Evolutionary conservation across 2,888 invertebrate species (phyloP).

Genomic region (Panopea generosa): DNA sequence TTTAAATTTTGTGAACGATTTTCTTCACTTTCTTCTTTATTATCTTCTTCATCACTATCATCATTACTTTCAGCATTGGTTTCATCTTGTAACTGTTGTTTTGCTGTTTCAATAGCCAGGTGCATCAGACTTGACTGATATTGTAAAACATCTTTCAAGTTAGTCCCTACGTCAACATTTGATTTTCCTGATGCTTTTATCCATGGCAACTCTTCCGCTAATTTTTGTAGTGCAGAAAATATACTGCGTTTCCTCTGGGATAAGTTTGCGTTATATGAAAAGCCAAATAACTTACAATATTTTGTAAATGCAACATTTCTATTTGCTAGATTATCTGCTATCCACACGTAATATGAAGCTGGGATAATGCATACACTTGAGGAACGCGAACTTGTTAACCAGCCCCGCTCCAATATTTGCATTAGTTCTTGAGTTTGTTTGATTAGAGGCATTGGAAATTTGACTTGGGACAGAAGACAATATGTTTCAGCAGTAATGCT

Average conservation of each 20-base stretch:
- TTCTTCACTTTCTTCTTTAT: slow-evolving; percentile 2
- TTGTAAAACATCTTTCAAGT: slow-evolving; percentile 35
- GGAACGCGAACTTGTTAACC: slow-evolving; percentile 20
- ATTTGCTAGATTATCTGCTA: slow-evolving; percentile 6
- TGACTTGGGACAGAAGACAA: slow-evolving; percentile 8
- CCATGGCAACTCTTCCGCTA: slow-evolving; percentile 46
- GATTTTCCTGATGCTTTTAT: slow-evolving; percentile 13
- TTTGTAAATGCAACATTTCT: slow-evolving; percentile 6
- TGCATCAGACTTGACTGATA: slow-evolving; percentile 26
- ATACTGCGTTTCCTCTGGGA: slow-evolving; percentile 12
- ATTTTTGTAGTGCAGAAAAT: slow-evolving; percentile 6
- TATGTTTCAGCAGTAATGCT: slow-evolving; percentile 11
- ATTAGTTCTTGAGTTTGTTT: slow-evolving; percentile 26
- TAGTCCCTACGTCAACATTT: slow-evolving; percentile 7
- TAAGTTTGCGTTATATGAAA: neutral
- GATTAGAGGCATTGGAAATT: slow-evolving; percentile 8
- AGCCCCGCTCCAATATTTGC: slow-evolving; percentile 13
- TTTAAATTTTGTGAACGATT: neutral
- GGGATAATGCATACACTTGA: neutral
- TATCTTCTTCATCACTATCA: neutral
- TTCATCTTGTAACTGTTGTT: slow-evolving; percentile 2
- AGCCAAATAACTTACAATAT: slow-evolving; percentile 25
- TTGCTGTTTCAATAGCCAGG: slow-evolving; percentile 24
- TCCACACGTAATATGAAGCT: slow-evolving; percentile 38
- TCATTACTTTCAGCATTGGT: too few relatives aligned